Evolutionary conservation across 2,113 vertebrate species (phyloP), one percentile per base, ranked within the genome.

Genomic region (Odontesthes bonariensis): DNA sequence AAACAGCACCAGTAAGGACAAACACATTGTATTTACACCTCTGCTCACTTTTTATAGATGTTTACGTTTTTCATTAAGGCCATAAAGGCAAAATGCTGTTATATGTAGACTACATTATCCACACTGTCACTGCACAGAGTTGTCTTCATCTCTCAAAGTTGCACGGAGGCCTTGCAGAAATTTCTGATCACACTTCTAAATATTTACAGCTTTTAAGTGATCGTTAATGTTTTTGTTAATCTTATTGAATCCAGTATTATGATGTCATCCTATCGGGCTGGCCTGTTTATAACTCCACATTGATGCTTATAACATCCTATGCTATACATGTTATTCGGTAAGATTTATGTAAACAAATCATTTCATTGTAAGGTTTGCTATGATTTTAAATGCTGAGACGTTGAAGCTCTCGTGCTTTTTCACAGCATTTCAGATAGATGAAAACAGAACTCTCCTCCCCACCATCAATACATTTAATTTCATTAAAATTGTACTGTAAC

Each of bases 401-500:
- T 40, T 22, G 35, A 56, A 16, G 31, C 66, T 46, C 47, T 33
- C 16, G 14, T 19, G 4, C 35, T 40, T 58, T 60, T 40, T 73
- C 17, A 8, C 23, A 58, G 49, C 67, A 62, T 70, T 40, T 49
- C 47, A 16, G 52, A 2, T 54, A 20, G 33, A 75, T 47, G 76
- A 35, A 79, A 79, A 53, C 77, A 81, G 52, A 75, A 69, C 75
- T 67, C 70, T 69, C 8, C 47, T 69, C 66, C 73, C 69, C 47
- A 51, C 74, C 76, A 68, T 90, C 89, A 87, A 77, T 87, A 79
- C 33, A 88, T 90, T 81, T 86, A 81, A 86, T 93, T 92, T 92
- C 86, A 93, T 94, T 94, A 89, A 92, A 92, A 89, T 93, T 94
- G 92, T 90, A 94, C 91, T 75, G 88, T 68, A 85, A 75, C 84